Percentiles rank a stretch among this genome's conserved stretches.
Evolutionary conservation across 2,797 vertebrate genomes (phyloP).

Genomic region (Poecilia wingei): DNA sequence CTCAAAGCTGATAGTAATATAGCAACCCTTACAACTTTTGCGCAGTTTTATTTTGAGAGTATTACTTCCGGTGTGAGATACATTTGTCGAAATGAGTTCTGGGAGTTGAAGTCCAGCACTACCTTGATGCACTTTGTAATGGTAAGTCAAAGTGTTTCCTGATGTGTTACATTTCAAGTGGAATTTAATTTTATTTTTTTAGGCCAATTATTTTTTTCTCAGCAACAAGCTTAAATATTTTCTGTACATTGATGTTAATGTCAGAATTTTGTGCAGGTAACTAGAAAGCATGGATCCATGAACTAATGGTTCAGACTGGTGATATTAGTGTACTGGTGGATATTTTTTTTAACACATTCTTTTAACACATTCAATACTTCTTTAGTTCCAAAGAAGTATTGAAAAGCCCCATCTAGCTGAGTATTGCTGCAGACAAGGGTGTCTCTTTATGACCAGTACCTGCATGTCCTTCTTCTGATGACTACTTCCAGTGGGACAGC

Average conservation of each 20-base stretch:
- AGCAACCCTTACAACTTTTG: not conserved
- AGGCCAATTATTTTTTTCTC: too few relatives aligned
- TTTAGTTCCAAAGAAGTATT: not conserved
- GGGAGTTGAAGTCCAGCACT: constrained; percentile 44
- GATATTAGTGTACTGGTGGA: not conserved
- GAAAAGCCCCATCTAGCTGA: not conserved
- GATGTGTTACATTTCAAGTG: too few relatives aligned
- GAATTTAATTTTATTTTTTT: too few relatives aligned
- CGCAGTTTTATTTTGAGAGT: constrained; percentile 13
- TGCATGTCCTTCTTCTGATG: not conserved
- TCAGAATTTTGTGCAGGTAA: not conserved
- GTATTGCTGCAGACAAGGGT: not conserved
- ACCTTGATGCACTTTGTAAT: not conserved
- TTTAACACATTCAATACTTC: too few relatives aligned
- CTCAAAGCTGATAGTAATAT: not conserved
- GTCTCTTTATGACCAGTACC: not conserved
- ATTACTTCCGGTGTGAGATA: not conserved
- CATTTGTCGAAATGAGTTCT: not conserved
- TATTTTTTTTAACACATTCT: not conserved
- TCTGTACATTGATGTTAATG: not conserved
- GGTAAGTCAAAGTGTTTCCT: not conserved
- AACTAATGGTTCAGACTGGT: not conserved
- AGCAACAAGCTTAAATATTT: too few relatives aligned
- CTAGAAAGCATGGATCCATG: not conserved
- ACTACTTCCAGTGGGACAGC: not conserved